Evolutionary conservation across 2,888 invertebrate species (phyloP).

Genomic region (Metacarcinus magister): DNA sequence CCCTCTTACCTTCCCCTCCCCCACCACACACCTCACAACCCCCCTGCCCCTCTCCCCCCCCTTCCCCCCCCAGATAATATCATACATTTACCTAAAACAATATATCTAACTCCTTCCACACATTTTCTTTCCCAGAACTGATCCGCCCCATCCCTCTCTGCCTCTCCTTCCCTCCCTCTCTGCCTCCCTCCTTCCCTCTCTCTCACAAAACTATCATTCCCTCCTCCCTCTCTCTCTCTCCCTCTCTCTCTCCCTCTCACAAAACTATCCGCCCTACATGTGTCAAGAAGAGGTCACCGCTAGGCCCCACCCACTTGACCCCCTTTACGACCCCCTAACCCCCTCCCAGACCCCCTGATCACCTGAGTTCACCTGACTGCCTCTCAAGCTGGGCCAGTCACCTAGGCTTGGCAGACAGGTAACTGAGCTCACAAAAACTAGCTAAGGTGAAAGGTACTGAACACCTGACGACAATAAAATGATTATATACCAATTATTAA

Average conservation of each 20-base stretch:
- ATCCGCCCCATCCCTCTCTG: background rate
- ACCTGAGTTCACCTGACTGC: constrained; percentile 10
- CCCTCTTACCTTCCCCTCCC: background rate
- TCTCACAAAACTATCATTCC: background rate
- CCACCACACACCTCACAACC: too few relatives aligned
- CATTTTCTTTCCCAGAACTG: background rate
- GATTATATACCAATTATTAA: background rate
- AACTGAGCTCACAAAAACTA: background rate
- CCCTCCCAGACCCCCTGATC: background rate
- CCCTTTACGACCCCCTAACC: background rate
- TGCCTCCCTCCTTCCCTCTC: background rate
- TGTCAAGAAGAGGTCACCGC: background rate
- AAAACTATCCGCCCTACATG: too few relatives aligned
- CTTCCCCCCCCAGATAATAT: too few relatives aligned
- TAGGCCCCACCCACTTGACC: background rate
- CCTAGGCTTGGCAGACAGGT: constrained; percentile 20
- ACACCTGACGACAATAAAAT: background rate
- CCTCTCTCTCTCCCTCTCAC: background rate
- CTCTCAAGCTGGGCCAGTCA: constrained; percentile 5
- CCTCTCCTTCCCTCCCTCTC: background rate
- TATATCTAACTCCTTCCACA: background rate
- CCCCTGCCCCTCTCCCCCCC: too few relatives aligned
- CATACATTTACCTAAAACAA: too few relatives aligned
- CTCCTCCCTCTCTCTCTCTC: background rate
- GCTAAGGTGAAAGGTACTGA: constrained; percentile 29